Conservation (phyloP, 1,140 invertebrate genomes). For the Lepidurus packardi region DNA sequence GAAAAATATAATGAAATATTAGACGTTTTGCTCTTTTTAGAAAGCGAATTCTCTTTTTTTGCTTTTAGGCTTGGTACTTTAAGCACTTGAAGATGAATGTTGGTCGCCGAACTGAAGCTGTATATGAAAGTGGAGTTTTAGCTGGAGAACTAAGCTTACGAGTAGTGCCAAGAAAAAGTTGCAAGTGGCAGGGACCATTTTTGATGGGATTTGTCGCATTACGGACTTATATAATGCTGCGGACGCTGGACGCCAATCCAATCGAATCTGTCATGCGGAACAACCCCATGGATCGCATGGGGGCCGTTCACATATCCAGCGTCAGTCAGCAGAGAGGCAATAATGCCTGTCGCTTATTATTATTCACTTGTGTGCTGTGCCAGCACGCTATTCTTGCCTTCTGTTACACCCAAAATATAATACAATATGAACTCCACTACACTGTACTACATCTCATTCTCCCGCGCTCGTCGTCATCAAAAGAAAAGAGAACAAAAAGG, state of each 20-base stretch:
- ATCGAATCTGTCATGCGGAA: slow-evolving; percentile 14
- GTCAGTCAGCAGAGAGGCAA: slow-evolving; percentile 15
- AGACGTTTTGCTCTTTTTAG: too few species aligned
- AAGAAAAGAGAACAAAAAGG: not conserved
- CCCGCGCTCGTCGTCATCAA: not conserved
- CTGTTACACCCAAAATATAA: slow-evolving; percentile 3
- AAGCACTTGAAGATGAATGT: too few species aligned
- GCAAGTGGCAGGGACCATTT: not conserved
- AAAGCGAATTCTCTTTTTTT: too few species aligned
- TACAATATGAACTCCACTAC: slow-evolving; percentile 1
- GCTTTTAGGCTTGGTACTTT: too few species aligned
- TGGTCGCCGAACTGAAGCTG: too few species aligned
- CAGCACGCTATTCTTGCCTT: slow-evolving; percentile 7
- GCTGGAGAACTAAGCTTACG: too few species aligned
- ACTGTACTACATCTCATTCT: slow-evolving; percentile 5
- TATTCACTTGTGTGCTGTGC: slow-evolving; percentile 21
- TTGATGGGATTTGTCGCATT: not conserved
- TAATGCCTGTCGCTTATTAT: slow-evolving; percentile 22
- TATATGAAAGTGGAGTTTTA: too few species aligned
- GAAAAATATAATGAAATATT: too few species aligned
- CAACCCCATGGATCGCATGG: slow-evolving; percentile 1
- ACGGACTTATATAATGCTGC: not conserved
- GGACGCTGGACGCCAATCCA: slow-evolving; percentile 9
- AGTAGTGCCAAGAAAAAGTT: too few species aligned
- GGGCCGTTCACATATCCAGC: slow-evolving; percentile 8